Evolutionary conservation across 2,888 invertebrate genomes (phyloP), one percentile per base, ranked within the genome.

Genomic region (Apodemia zela): DNA sequence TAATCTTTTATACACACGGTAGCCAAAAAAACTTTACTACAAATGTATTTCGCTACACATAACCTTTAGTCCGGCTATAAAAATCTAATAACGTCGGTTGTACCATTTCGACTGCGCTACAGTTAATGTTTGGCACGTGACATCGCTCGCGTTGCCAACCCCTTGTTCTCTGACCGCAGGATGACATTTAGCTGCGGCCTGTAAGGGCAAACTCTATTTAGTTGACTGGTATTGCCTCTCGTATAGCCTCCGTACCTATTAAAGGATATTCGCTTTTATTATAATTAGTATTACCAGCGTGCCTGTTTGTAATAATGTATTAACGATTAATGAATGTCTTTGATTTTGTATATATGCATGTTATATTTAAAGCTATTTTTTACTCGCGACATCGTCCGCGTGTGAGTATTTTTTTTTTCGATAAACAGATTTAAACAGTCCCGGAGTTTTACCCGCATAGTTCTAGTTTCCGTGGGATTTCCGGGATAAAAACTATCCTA

Each of bases 51-150:
- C 21, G 54, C 45, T 45, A 8, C 15, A 54, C 21, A 29, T 54
- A 29, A 29, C 29, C 54, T 25, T 51, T 51, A 21, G 51, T 21
- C 54, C 29, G 15, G 25, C 54, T 54, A 54, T 54, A 54, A 54
- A 54, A 54, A 25, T 54, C 54, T 54, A 54, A 54, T 54, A 54
- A 54, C 29, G 25, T 54, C 29, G 54, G 54, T 54, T 54, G 29
- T 54, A 54, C 54, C 29, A 25, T 54, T 54, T 25, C 25, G 54
- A 25, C 64, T 64, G 60, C 57, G 64, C 68, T 69, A 69, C 70
- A 71, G 71, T 71, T 72, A 73, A 71, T 72, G 72, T 72, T 81
- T 80, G 81, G 80, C 81, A 76, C 68, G 67, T 70, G 69, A 75
- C 74, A 71, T 72, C 71, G 72, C 73, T 63, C 25, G 72, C 66